A percentile compares a stretch with the other conserved stretches of the same genome.
Conservation (phyloP, 2,888 invertebrate species). For the Epicampocera succincta region DNA sequence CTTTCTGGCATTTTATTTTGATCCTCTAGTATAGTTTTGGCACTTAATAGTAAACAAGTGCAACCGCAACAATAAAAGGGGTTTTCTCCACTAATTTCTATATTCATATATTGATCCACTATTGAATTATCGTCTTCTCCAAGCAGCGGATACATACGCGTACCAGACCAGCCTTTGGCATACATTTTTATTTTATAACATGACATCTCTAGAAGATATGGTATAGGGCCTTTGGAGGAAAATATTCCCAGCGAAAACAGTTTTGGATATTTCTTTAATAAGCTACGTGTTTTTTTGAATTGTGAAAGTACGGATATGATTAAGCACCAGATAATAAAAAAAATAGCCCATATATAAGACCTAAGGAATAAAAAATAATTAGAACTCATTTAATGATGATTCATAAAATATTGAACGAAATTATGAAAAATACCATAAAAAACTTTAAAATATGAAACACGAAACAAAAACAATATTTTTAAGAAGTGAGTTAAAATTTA, state of each 20-base stretch:
- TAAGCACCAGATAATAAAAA: slow-evolving; percentile 68
- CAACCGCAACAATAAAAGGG: slow-evolving; percentile 67
- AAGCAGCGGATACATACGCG: not conserved
- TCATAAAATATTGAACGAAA: not conserved
- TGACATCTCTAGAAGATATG: slow-evolving; percentile 53
- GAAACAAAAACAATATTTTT: too few species aligned
- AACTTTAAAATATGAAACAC: too few species aligned
- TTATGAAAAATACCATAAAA: not conserved
- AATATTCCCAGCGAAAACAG: slow-evolving; percentile 67
- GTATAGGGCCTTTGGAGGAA: slow-evolving; percentile 40
- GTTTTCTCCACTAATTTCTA: slow-evolving; percentile 62
- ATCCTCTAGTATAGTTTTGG: slow-evolving; percentile 62
- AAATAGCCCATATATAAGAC: slow-evolving; percentile 42
- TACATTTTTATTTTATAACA: slow-evolving; percentile 66
- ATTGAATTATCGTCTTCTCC: slow-evolving; percentile 6
- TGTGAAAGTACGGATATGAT: slow-evolving; percentile 58
- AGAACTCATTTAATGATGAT: not conserved
- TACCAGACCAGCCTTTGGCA: slow-evolving; percentile 67
- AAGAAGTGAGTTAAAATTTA: too few species aligned
- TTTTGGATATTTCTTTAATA: slow-evolving; percentile 58
- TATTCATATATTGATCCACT: slow-evolving; percentile 26
- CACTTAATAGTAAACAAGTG: slow-evolving; percentile 62
- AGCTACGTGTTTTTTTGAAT: slow-evolving; percentile 44
- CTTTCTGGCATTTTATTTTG: slow-evolving; percentile 62
- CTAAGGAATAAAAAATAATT: slow-evolving; percentile 30